Percentiles rank a stretch among this genome's conserved stretches.
Evolutionary conservation across 2,888 invertebrate species (phyloP).

Genomic region (Drosophila planitibia): DNA sequence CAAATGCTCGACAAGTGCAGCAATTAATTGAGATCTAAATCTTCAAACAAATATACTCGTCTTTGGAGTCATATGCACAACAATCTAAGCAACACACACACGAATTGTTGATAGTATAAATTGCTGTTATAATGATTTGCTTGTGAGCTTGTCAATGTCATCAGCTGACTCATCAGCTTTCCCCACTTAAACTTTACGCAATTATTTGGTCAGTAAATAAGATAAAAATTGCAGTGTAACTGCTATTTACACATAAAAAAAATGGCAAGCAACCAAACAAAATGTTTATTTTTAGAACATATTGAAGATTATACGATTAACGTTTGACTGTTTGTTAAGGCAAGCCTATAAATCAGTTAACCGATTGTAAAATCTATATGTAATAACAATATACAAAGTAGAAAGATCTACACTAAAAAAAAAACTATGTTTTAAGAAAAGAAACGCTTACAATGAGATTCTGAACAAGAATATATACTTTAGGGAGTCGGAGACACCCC

Average conservation of each 20-base stretch:
- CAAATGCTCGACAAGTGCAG: slow-evolving; percentile 2
- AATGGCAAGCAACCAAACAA: not conserved
- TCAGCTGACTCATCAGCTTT: slow-evolving; percentile 20
- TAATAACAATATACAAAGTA: too few relatives aligned
- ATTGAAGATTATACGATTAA: not conserved
- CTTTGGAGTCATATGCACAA: not conserved
- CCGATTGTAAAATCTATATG: too few relatives aligned
- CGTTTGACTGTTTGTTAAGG: not conserved
- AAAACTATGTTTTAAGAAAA: too few relatives aligned
- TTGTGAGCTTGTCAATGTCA: slow-evolving; percentile 2
- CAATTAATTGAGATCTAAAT: slow-evolving; percentile 1
- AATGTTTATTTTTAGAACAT: not conserved
- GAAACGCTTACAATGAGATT: not conserved
- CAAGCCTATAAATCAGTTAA: not conserved
- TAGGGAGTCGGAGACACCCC: not conserved
- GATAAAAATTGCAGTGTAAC: not conserved
- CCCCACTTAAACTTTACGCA: slow-evolving; percentile 1
- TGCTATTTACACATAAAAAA: too few relatives aligned
- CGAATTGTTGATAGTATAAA: slow-evolving; percentile 1
- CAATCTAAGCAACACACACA: not conserved
- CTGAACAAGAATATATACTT: not conserved
- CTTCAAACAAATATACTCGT: not conserved
- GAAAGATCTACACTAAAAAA: not conserved
- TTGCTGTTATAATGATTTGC: not conserved
- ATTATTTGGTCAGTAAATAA: slow-evolving; percentile 27